Conservation (phyloP, 2,888 invertebrate species). For the Ichneumon xanthorius region DNA sequence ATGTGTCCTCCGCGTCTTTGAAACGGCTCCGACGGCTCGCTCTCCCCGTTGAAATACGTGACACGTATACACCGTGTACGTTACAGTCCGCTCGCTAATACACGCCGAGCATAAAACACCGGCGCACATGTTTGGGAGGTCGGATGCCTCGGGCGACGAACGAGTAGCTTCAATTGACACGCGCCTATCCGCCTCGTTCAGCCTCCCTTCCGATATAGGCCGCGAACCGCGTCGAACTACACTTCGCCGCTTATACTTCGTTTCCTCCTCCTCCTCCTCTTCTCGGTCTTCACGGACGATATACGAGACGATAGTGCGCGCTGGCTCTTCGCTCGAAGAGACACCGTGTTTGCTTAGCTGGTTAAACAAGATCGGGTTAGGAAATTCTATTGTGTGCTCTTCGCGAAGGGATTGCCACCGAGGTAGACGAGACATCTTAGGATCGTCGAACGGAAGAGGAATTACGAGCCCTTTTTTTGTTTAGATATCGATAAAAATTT, state of each 20-base stretch:
- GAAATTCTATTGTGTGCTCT: slow-evolving; percentile 46
- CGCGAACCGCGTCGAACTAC: slow-evolving; percentile 6
- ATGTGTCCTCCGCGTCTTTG: slow-evolving; percentile 19
- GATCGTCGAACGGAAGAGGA: neutral
- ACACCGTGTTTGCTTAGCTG: slow-evolving; percentile 69
- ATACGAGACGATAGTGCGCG: neutral
- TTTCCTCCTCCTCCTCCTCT: neutral
- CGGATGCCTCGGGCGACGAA: neutral
- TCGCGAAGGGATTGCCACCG: slow-evolving; percentile 34
- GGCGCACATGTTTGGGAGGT: neutral
- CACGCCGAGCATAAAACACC: neutral
- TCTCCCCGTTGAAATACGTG: slow-evolving; percentile 3
- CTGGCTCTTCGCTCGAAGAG: neutral
- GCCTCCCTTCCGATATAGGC: slow-evolving; percentile 22
- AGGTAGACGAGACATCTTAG: neutral
- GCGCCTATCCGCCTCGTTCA: slow-evolving; percentile 38
- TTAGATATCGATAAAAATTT: neutral
- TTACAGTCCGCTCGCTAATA: neutral
- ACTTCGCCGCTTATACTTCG: slow-evolving; percentile 1
- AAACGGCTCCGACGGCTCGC: neutral
- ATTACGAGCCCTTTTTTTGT: neutral
- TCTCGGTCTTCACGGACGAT: neutral
- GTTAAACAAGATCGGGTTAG: slow-evolving; percentile 66
- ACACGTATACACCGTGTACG: neutral
- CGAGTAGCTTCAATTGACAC: slow-evolving; percentile 49